phyloP scores from a whole-genome alignment of 2,888 invertebrate species.

The Trichacis sp. region DNA sequence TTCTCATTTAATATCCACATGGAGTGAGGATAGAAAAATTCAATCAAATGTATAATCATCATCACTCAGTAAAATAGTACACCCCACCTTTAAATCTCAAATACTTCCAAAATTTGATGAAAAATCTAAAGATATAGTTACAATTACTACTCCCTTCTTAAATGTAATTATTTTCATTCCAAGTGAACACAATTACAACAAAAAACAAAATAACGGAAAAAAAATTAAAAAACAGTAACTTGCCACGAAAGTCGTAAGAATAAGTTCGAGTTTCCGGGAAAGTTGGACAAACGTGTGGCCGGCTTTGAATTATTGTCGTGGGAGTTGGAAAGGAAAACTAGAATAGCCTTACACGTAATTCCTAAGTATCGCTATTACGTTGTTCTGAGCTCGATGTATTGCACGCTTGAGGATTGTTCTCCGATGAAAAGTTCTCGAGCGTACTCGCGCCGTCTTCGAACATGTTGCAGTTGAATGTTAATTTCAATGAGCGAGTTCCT shows the following conservation, averaged over 20 bases:
- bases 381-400: constrained; percentile 20
- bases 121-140: too few relatives aligned
- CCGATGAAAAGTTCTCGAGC: constrained; percentile 15
- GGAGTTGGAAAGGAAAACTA: constrained; percentile 24
- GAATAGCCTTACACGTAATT: constrained; percentile 10
- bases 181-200: background rate
- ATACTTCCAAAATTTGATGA: too few relatives aligned
- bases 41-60: too few relatives aligned
- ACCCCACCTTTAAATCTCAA: too few relatives aligned
- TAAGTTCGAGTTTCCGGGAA: constrained; percentile 1
- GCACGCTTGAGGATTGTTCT: constrained; percentile 8
- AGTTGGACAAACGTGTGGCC: constrained; percentile 15
- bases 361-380: constrained; percentile 28
- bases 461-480: constrained; percentile 7
- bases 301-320: constrained; percentile 3
- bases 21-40: too few relatives aligned
- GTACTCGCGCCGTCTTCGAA: background rate
- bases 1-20: too few relatives aligned
- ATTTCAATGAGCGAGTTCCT: background rate
- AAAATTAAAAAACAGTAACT: constrained; percentile 28
- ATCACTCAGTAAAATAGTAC: too few relatives aligned
- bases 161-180: too few relatives aligned
- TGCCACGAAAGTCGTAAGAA: constrained; percentile 19
- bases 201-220: too few relatives aligned
- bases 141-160: too few relatives aligned